A percentile compares a stretch with the other conserved stretches of the same genome.
phyloP scores from a whole-genome alignment of 2,888 invertebrate genomes.

The Euspilapteryx auroguttella region DNA sequence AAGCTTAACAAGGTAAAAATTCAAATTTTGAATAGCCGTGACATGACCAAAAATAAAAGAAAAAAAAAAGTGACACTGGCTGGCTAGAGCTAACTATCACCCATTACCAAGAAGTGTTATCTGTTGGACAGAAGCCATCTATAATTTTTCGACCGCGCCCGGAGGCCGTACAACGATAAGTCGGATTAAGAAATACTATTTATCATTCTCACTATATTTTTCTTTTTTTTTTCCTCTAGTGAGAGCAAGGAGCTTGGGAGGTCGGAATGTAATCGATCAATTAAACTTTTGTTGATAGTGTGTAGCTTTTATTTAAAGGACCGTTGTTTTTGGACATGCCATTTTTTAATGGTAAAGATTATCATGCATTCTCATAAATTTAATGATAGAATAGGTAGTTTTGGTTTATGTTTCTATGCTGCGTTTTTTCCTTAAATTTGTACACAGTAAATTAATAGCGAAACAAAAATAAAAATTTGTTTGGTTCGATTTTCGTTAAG shows the following conservation, averaged over 20 bases:
- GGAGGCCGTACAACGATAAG: constrained; percentile 35
- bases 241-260: neutral
- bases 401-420: too few species aligned
- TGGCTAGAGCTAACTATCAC: too few species aligned
- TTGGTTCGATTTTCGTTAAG: neutral
- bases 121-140: constrained; percentile 37
- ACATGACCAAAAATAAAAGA: too few species aligned
- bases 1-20: too few species aligned
- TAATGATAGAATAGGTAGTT: too few species aligned
- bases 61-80: too few species aligned
- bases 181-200: constrained; percentile 55
- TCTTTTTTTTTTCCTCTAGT: constrained; percentile 14
- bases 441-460: too few species aligned
- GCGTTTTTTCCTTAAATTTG: too few species aligned
- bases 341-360: neutral
- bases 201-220: constrained; percentile 47
- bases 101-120: constrained; percentile 51
- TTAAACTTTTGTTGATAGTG: too few species aligned
- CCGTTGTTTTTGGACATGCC: neutral
- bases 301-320: too few species aligned
- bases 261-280: neutral
- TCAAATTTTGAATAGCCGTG: too few species aligned
- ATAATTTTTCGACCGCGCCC: constrained; percentile 57
- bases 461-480: too few species aligned
- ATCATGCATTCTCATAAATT: neutral